A percentile compares a stretch with the other conserved stretches of the same genome.
phyloP scores from a whole-genome alignment of 2,113 vertebrate genomes.

The Myotis brandtii region DNA sequence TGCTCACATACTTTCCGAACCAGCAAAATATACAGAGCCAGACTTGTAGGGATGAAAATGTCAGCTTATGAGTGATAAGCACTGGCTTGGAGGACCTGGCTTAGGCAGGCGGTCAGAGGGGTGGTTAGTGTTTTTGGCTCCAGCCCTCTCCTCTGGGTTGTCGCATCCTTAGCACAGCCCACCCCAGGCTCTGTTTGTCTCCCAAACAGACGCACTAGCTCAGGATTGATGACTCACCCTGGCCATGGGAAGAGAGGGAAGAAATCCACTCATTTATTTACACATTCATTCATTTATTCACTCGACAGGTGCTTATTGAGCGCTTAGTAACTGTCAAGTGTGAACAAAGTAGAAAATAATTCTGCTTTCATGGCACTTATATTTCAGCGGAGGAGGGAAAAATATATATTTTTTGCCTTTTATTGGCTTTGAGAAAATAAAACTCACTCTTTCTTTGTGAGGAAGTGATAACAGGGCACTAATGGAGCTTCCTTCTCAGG shows the following conservation, averaged over 20 bases:
- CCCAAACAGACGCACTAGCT: neutral
- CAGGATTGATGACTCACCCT: neutral
- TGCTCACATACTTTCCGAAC: neutral
- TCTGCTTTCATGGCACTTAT: neutral
- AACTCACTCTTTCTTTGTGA: neutral
- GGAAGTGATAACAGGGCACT: neutral
- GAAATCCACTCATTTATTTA: neutral
- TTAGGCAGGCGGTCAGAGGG: rapidly evolving
- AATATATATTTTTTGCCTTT: neutral
- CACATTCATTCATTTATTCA: neutral
- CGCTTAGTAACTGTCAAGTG: neutral
- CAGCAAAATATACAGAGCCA: neutral
- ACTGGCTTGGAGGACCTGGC: neutral
- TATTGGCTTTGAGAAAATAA: neutral
- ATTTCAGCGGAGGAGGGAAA: neutral
- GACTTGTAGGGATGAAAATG: rapidly evolving
- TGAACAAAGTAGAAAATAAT: neutral
- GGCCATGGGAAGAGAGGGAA: neutral
- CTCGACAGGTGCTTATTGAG: neutral
- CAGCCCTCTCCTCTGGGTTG: neutral
- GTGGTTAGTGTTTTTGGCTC: rapidly evolving
- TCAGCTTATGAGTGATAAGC: neutral
- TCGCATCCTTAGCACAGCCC: neutral
- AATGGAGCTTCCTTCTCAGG: neutral
- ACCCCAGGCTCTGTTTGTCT: neutral